Evolutionary conservation across 2,113 vertebrate species (phyloP).

Genomic region (Regulus satrapa): DNA sequence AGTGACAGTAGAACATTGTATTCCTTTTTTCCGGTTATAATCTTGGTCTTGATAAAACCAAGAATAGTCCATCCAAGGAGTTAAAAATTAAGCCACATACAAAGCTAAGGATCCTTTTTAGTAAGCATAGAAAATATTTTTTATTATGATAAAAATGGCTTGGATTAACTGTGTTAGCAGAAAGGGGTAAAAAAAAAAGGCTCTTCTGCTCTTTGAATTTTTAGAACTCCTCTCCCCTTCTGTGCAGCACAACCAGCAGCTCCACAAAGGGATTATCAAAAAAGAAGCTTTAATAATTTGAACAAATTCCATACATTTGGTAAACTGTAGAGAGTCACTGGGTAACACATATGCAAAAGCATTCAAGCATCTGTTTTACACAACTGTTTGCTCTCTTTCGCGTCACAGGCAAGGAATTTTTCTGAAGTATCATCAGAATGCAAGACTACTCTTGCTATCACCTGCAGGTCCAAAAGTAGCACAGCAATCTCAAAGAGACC

Average conservation of each 20-base stretch:
- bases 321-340: background rate
- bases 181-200: background rate
- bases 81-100: background rate
- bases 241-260: background rate
- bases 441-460: background rate
- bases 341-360: background rate
- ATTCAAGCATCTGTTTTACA: background rate
- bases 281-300: background rate
- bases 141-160: background rate
- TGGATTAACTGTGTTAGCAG: background rate
- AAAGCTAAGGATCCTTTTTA: background rate
- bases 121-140: background rate
- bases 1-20: background rate
- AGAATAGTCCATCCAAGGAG: background rate
- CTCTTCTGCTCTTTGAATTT: background rate
- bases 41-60: background rate
- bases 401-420: background rate
- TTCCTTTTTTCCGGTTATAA: background rate
- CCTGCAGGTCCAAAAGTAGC: background rate
- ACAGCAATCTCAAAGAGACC: background rate
- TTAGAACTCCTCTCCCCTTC: background rate
- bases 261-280: background rate
- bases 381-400: background rate
- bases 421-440: background rate
- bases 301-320: background rate